Conservation (phyloP, 2,797 vertebrate genomes). For the Thalassophryne amazonica region DNA sequence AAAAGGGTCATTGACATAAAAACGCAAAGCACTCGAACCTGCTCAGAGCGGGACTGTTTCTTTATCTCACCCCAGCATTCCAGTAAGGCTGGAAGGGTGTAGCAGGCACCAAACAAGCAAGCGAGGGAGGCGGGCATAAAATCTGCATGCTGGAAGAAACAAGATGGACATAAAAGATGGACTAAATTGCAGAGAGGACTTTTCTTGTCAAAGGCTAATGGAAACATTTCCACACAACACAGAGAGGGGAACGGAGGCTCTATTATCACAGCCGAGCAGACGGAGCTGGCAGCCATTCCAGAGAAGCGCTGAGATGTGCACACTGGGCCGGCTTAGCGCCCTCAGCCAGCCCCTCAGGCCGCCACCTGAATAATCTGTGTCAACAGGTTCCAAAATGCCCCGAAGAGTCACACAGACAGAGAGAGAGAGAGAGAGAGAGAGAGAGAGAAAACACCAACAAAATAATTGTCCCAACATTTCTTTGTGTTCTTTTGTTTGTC, state of each 20-base stretch:
- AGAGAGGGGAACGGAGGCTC: constrained; percentile 75
- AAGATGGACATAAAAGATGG: constrained; percentile 85
- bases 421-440: constrained; percentile 65
- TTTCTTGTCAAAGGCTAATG: constrained; percentile 84
- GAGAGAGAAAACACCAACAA: constrained; percentile 68
- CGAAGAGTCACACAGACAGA: constrained; percentile 70
- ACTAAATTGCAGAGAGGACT: constrained; percentile 82
- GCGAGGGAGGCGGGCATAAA: constrained; percentile 68
- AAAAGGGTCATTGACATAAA: constrained; percentile 75
- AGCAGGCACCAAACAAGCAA: constrained; percentile 56
- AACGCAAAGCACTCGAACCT: constrained; percentile 75
- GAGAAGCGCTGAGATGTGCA: constrained; percentile 75
- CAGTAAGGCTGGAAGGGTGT: constrained; percentile 70
- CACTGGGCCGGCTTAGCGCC: constrained; percentile 72
- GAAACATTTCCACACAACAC: constrained; percentile 82
- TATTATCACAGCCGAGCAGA: constrained; percentile 83
- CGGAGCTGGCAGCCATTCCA: constrained; percentile 79
- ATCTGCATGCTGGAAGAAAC: constrained; percentile 84
- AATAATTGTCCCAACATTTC: constrained; percentile 67
- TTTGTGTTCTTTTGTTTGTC: constrained; percentile 20
- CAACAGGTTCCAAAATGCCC: constrained; percentile 83
- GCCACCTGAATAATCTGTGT: constrained; percentile 83
- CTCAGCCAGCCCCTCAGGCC: constrained; percentile 73
- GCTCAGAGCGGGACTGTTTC: constrained; percentile 67
- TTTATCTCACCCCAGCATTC: constrained; percentile 76